Percentiles rank a stretch among this genome's conserved stretches.
Evolutionary conservation across 2,113 vertebrate species (phyloP).

Genomic region (Tenrec ecaudatus): DNA sequence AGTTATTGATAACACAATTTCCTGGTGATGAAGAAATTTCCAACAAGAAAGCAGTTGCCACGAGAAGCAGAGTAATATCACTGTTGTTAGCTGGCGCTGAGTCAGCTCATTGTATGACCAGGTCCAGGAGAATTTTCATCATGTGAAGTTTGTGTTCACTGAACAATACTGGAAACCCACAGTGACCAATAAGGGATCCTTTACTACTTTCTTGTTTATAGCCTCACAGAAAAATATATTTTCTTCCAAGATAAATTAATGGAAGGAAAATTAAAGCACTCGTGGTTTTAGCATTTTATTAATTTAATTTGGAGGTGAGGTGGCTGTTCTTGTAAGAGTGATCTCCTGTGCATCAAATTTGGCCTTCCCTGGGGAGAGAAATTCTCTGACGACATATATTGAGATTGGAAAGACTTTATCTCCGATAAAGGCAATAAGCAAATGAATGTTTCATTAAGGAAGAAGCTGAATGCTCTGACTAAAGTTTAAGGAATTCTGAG

Average conservation of each 20-base stretch:
- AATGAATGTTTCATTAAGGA: no score
- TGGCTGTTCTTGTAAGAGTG: background rate
- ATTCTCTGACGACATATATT: background rate
- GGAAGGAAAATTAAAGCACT: background rate
- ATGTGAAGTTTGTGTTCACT: no score
- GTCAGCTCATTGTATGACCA: background rate
- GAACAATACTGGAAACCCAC: background rate
- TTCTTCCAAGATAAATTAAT: background rate
- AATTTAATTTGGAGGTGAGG: background rate
- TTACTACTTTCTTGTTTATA: background rate
- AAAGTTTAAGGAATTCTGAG: no score
- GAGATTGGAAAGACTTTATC: no score
- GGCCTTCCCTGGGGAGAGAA: background rate
- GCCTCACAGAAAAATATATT: background rate
- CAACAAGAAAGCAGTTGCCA: background rate
- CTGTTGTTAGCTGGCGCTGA: background rate
- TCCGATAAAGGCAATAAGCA: no score
- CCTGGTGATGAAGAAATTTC: background rate
- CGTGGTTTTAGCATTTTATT: background rate
- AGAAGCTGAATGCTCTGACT: no score
- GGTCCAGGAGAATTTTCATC: background rate
- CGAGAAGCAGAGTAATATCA: background rate
- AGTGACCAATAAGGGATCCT: background rate
- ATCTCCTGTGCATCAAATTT: background rate
- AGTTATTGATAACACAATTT: constrained; percentile 15